phyloP scores from a whole-genome alignment of 1,140 invertebrate species.

The Bicyclus anynana region DNA sequence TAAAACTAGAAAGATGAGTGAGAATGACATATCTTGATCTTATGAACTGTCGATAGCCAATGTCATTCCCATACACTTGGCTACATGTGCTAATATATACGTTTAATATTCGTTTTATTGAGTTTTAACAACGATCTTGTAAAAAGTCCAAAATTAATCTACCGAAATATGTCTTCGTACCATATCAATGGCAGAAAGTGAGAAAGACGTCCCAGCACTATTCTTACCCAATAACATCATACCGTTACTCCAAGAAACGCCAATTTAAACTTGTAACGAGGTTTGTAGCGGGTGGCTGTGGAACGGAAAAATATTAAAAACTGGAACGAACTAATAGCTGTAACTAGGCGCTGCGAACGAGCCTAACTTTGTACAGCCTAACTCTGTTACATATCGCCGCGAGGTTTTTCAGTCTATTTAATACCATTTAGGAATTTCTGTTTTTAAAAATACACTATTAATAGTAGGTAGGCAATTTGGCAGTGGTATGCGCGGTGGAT shows the following conservation, averaged over 20 bases:
- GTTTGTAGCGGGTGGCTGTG: conserved; percentile 67
- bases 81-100: too few relatives aligned
- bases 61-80: too few relatives aligned
- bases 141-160: too few relatives aligned
- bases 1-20: too few relatives aligned
- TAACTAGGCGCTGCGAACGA: conserved; percentile 45
- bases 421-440: not conserved
- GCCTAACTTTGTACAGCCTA: conserved; percentile 60
- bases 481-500: not conserved
- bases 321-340: conserved; percentile 53
- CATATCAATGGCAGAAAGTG: not conserved
- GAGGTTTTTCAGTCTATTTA: not conserved
- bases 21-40: too few relatives aligned
- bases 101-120: too few relatives aligned
- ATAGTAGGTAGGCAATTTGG: not conserved
- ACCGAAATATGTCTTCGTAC: not conserved
- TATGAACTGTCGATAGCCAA: too few relatives aligned
- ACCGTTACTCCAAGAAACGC: conserved; percentile 73
- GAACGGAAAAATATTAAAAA: conserved; percentile 71
- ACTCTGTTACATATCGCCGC: conserved; percentile 40
- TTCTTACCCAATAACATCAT: conserved; percentile 55
- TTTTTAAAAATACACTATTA: not conserved
- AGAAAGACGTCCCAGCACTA: not conserved
- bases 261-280: conserved; percentile 76
- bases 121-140: too few relatives aligned